Conservation (phyloP, 2,797 vertebrate species). For the Zonotrichia albicollis region DNA sequence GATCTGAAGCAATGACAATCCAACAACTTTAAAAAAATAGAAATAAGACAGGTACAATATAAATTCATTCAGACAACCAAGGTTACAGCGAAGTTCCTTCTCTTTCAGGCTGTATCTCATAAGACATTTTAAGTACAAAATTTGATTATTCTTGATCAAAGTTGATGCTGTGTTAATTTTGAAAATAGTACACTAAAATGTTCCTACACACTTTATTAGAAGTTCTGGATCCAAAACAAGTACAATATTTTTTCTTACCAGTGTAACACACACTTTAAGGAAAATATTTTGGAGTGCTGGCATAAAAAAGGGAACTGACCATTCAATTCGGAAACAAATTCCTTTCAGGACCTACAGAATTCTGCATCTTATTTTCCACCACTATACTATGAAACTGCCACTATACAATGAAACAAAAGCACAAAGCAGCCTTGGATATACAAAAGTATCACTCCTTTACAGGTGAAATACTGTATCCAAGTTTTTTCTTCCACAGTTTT, state of each 20-base stretch:
- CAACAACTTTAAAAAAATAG: background rate
- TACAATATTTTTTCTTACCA: background rate
- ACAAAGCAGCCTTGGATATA: background rate
- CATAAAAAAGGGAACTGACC: fast-evolving
- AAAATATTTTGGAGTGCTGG: background rate
- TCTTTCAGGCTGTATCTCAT: background rate
- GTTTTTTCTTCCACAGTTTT: background rate
- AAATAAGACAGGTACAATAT: background rate
- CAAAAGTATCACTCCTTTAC: background rate
- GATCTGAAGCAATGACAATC: background rate
- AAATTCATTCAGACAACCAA: background rate
- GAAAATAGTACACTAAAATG: background rate
- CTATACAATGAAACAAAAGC: background rate
- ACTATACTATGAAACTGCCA: background rate
- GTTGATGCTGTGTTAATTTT: background rate
- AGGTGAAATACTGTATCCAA: background rate
- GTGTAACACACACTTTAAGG: background rate
- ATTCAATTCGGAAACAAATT: background rate
- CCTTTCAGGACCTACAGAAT: background rate
- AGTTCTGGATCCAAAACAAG: background rate
- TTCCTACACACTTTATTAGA: background rate
- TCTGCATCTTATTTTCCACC: background rate
- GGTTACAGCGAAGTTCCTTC: background rate
- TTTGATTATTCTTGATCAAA: background rate
- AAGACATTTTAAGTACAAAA: background rate